These are phyloP conservation scores for Acanthurus leucopareius DNA, from an alignment of 2,797 vertebrate genomes.

Conservation along the genomic window DNA sequence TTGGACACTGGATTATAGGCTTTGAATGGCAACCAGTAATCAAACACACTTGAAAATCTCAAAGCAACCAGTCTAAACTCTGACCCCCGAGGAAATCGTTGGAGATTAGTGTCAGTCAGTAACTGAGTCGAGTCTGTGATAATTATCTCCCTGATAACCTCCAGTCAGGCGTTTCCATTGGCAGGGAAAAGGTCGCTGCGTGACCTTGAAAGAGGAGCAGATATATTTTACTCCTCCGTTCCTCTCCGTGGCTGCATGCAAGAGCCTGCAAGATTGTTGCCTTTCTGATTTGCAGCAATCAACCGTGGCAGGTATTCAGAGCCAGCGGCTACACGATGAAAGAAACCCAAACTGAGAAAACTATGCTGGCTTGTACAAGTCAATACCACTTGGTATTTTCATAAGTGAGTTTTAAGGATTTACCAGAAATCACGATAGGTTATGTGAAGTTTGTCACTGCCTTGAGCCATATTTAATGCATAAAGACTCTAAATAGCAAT, in stretches of 20 bases:
- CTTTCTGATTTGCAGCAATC: slow-evolving; percentile 59
- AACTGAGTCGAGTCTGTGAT: slow-evolving; percentile 33
- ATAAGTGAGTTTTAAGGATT: slow-evolving; percentile 29
- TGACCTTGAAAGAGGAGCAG: slow-evolving; percentile 51
- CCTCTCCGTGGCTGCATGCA: slow-evolving; percentile 22
- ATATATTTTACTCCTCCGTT: slow-evolving; percentile 27
- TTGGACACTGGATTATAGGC: slow-evolving; percentile 9
- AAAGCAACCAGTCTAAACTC: slow-evolving; percentile 40
- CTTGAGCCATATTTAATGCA: slow-evolving; percentile 10
- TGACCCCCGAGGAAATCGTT: slow-evolving; percentile 46
- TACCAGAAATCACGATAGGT: slow-evolving; percentile 18
- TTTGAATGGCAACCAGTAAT: slow-evolving; percentile 33
- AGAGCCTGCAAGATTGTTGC: slow-evolving; percentile 39
- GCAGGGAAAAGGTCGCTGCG: neutral
- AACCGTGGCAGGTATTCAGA: slow-evolving; percentile 42
- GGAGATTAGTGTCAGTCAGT: slow-evolving; percentile 58
- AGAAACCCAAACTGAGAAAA: slow-evolving; percentile 49
- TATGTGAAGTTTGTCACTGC: slow-evolving; percentile 18
- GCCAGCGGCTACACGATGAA: slow-evolving; percentile 55
- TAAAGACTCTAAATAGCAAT: neutral
- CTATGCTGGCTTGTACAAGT: slow-evolving; percentile 21
- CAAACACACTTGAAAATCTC: slow-evolving; percentile 30
- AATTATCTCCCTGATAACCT: slow-evolving; percentile 50
- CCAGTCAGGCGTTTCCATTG: slow-evolving; percentile 31
- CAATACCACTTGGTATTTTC: slow-evolving; percentile 40